Evolutionary conservation across 2,113 vertebrate species (phyloP), one percentile per base, ranked within the genome.

Genomic region (Progne subis): DNA sequence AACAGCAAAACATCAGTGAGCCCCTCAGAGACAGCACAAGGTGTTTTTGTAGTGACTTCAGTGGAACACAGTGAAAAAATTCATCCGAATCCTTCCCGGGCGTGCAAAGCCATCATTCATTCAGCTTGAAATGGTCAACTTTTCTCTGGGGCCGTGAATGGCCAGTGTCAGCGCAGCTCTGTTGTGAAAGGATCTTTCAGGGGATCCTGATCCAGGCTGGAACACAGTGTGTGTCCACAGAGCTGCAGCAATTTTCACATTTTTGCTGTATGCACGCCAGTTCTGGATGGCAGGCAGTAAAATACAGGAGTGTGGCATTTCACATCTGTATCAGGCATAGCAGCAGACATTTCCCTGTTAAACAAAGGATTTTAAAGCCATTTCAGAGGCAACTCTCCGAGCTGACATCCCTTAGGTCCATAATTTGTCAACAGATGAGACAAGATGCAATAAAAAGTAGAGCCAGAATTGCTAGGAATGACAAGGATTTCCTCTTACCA

Each of bases 401-500:
- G 29, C 1, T 80, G 44, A 64, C 24, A 70, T 34, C 23, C 39
- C 43, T 26, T 6, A 15, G 14, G n/a, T 57, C 29, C 32, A 68
- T 14, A 37, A 64, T 12, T 21, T 49, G 53, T 65, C 37, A 65
- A 78, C 4, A n/a, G n/a, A 49, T 9, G 41, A 87, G 43, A 63
- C 19, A 75, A 60, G 16, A 89, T 7, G 56, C 39, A 83, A 93
- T 59, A 94, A 94, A 92, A 97, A 68, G 69, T 3, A 89, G 83
- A 96, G 87, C 3, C n/a, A 76, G 49, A 85, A 82, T 47, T 43
- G 79, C n/a, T 63, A 79, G n/a, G 50, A 83, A 94, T 84, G 75
- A 59, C 26, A 93, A 94, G n/a, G 71, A 94, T 94, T 94, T 95
- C 56, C 49, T 92, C 99, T 98, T 98, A 99, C 99, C 99, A 99